A percentile compares a stretch with the other conserved stretches of the same genome.
Conservation (phyloP, 2,113 vertebrate genomes). For the Montifringilla adamsi region DNA sequence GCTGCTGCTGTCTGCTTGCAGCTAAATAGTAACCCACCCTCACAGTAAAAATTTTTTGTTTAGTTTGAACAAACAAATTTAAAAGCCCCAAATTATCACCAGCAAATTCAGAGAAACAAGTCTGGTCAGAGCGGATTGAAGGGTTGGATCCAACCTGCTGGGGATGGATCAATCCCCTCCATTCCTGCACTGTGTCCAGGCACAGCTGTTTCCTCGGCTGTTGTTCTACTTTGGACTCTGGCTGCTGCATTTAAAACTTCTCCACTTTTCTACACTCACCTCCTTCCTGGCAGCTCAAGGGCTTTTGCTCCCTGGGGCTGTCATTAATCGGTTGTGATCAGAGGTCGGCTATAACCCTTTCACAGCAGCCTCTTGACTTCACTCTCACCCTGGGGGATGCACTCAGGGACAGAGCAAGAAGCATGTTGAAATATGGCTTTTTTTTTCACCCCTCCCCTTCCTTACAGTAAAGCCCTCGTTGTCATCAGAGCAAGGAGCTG, state of each 20-base stretch:
- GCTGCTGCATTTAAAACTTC: conserved; percentile 24
- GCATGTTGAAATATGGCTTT: conserved; percentile 23
- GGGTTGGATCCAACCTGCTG: background rate
- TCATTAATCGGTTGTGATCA: conserved; percentile 63
- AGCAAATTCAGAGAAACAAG: background rate
- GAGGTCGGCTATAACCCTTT: conserved; percentile 54
- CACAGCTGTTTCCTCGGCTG: background rate
- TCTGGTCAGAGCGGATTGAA: background rate
- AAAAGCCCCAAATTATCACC: background rate
- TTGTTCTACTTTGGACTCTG: background rate
- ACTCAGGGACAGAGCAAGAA: conserved; percentile 26
- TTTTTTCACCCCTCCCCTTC: background rate
- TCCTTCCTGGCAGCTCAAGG: conserved; percentile 61
- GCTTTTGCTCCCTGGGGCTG: conserved; percentile 41
- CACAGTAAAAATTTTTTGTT: background rate
- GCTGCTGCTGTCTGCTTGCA: background rate
- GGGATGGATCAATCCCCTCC: background rate
- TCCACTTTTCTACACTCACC: background rate
- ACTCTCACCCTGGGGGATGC: conserved; percentile 34
- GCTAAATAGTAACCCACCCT: background rate
- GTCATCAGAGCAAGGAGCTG: conserved; percentile 28
- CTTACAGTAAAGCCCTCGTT: conserved; percentile 23
- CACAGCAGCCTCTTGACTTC: conserved; percentile 62
- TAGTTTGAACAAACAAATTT: background rate
- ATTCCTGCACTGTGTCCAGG: background rate